phyloP scores from a whole-genome alignment of 2,888 invertebrate genomes.

The Anaspis maculata region DNA sequence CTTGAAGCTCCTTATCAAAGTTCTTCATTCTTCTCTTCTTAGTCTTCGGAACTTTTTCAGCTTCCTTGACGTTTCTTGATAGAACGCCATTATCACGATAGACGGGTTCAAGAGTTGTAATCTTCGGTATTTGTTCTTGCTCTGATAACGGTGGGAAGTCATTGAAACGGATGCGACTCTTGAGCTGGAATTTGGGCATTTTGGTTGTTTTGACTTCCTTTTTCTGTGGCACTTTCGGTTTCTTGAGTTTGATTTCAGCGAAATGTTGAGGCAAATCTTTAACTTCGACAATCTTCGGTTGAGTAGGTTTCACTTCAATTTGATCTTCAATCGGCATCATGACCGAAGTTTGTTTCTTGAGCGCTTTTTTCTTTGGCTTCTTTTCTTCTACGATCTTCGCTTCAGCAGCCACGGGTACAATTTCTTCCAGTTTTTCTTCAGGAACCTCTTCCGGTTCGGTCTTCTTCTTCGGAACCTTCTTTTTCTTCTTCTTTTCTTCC shows the following conservation, averaged over 20 bases:
- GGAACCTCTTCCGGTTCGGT: slow-evolving; percentile 12
- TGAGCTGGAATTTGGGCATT: slow-evolving; percentile 60
- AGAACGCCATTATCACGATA: slow-evolving; percentile 39
- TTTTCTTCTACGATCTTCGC: slow-evolving; percentile 19
- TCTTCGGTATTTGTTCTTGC: slow-evolving; percentile 31
- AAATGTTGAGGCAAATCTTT: slow-evolving; percentile 38
- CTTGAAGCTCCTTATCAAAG: slow-evolving; percentile 35
- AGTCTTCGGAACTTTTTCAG: slow-evolving; percentile 34
- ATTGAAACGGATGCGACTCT: slow-evolving; percentile 58
- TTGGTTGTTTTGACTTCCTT: slow-evolving; percentile 32
- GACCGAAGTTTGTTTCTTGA: slow-evolving; percentile 28
- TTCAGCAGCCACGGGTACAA: slow-evolving; percentile 9
- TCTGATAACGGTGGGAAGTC: slow-evolving; percentile 39
- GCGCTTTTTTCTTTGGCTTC: slow-evolving; percentile 14
- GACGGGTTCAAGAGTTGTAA: slow-evolving; percentile 35
- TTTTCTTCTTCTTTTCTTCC: not conserved
- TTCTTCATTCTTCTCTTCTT: slow-evolving; percentile 38
- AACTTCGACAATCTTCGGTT: slow-evolving; percentile 53
- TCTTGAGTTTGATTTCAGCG: slow-evolving; percentile 58
- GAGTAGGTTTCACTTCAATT: slow-evolving; percentile 50
- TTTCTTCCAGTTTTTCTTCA: slow-evolving; percentile 22
- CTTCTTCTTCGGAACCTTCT: not conserved
- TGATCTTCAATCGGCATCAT: slow-evolving; percentile 42
- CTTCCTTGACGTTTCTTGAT: slow-evolving; percentile 45
- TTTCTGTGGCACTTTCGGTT: slow-evolving; percentile 30